phyloP scores from a whole-genome alignment of 1,140 invertebrate species.

The Hyposmocoma kahamanoa region DNA sequence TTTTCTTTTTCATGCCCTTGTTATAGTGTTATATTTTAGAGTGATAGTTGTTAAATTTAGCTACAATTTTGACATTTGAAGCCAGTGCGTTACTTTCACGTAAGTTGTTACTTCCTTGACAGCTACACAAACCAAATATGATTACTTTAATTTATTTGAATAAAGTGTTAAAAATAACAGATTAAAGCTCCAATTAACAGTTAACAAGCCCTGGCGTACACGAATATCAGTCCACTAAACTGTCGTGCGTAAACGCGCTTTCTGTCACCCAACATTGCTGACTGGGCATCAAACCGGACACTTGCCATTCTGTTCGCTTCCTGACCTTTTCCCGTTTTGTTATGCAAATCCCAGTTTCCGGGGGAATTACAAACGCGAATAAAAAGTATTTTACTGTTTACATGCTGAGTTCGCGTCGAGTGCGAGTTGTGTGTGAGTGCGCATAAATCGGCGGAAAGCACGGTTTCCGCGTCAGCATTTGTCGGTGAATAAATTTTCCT shows the following conservation, averaged over 20 bases:
- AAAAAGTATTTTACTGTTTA: slow-evolving; percentile 70
- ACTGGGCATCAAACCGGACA: slow-evolving; percentile 60
- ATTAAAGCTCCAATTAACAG: not conserved
- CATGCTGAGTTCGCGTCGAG: slow-evolving; percentile 55
- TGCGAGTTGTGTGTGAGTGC: slow-evolving; percentile 10
- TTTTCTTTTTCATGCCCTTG: not conserved
- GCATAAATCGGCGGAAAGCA: slow-evolving; percentile 50
- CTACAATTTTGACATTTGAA: not conserved
- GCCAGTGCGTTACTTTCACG: too few species aligned
- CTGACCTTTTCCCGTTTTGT: slow-evolving; percentile 71
- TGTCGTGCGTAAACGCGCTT: slow-evolving; percentile 21
- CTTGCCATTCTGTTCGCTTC: slow-evolving; percentile 66
- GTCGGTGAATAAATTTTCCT: slow-evolving; percentile 4
- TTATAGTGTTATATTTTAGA: not conserved
- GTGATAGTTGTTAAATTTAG: not conserved
- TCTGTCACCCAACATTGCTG: slow-evolving; percentile 46
- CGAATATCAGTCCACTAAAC: too few species aligned
- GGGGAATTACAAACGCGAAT: slow-evolving; percentile 67
- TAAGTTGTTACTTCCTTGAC: too few species aligned
- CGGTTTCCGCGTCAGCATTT: slow-evolving; percentile 28
- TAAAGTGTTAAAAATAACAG: not conserved
- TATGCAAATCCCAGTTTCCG: slow-evolving; percentile 58
- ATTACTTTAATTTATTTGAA: too few species aligned
- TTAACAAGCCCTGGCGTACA: not conserved
- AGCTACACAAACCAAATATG: too few species aligned